Conservation (phyloP, 30 jellyfish, hydroid and myxozoan species). For the Turritopsis dohrnii region DNA sequence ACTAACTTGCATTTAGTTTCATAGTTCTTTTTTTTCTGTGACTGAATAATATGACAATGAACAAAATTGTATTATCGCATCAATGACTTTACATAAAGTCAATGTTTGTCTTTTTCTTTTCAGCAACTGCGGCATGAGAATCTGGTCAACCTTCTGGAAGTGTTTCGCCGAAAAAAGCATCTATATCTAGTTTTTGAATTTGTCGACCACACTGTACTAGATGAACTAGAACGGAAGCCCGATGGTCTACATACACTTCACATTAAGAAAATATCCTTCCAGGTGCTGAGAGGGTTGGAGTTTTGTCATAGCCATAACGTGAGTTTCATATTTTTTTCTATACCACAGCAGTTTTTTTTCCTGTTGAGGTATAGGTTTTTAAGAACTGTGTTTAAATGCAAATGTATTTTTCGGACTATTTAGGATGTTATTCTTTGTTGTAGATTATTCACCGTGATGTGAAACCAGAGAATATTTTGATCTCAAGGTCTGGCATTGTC, state of each 20-base stretch:
- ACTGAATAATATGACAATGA: no score
- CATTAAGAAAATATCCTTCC: constrained; percentile 74
- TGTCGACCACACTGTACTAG: constrained; percentile 90
- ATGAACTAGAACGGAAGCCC: constrained; percentile 84
- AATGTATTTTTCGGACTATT: no score
- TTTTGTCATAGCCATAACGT: constrained; percentile 94
- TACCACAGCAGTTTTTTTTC: no score
- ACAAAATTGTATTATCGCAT: no score
- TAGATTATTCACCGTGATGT: constrained; percentile 97
- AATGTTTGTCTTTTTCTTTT: neutral
- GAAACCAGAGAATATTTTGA: constrained; percentile 89
- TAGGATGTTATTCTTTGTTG: neutral
- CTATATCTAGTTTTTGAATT: constrained; percentile 89
- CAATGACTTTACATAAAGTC: no score
- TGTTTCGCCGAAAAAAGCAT: constrained; percentile 82
- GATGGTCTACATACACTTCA: constrained; percentile 69
- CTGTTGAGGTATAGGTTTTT: no score
- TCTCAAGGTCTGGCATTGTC: constrained; percentile 86
- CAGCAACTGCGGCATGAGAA: constrained; percentile 95
- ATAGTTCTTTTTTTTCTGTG: no score
- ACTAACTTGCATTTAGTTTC: no score
- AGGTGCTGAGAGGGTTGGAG: constrained; percentile 90
- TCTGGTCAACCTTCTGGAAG: constrained; percentile 90
- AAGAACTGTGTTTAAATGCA: no score
- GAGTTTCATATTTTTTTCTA: constrained; percentile 20